Conservation (phyloP, 2,888 invertebrate genomes). For the Adineta ricciae region DNA sequence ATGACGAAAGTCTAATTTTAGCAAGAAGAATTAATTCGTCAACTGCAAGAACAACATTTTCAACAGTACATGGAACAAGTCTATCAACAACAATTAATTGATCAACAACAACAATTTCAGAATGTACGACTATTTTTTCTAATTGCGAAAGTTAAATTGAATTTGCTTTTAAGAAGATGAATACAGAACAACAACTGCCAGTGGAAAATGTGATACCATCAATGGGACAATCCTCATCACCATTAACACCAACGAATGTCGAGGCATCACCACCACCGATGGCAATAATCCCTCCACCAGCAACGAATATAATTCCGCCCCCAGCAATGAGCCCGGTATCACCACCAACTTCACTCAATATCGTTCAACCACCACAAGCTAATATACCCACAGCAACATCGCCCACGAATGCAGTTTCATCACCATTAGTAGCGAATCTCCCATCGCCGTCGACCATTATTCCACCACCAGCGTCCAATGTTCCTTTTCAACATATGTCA, state of each 20-base stretch:
- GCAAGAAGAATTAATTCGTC: constrained; percentile 81
- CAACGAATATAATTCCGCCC: no score
- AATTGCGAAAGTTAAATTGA: background rate
- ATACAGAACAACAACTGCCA: background rate
- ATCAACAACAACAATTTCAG: constrained; percentile 52
- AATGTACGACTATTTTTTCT: background rate
- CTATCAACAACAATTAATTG: constrained; percentile 52
- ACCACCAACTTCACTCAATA: no score
- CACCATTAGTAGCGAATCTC: background rate
- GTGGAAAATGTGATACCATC: background rate
- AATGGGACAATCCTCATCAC: background rate
- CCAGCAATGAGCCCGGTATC: no score
- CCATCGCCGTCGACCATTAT: background rate
- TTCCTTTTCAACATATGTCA: background rate
- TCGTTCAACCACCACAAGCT: no score
- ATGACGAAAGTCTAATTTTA: constrained; percentile 50
- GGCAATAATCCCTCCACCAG: no score
- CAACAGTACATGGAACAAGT: constrained; percentile 96
- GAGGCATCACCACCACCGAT: no score
- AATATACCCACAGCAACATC: no score
- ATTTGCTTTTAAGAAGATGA: background rate
- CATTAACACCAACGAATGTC: background rate
- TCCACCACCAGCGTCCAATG: background rate
- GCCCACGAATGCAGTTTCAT: background rate
- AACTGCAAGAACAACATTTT: constrained; percentile 94